These are phyloP conservation scores for Lycophotia porphyrea DNA, from an alignment of 2,888 invertebrate genomes.

Conservation along the genomic window DNA sequence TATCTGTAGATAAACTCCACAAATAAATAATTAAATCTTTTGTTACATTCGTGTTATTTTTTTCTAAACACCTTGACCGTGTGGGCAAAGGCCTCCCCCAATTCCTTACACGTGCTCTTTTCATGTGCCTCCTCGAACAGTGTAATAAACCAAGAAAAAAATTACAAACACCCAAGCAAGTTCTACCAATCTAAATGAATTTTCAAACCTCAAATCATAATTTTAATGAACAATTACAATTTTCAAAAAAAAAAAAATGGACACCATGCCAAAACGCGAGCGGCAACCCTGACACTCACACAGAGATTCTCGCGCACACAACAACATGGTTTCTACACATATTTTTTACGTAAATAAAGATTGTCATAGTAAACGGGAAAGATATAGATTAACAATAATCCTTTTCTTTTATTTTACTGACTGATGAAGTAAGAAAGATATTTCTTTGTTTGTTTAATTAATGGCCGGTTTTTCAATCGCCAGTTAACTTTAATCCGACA, in stretches of 20 bases:
- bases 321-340: constrained; percentile 72
- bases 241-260: constrained; percentile 23
- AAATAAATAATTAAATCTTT: not conserved
- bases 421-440: not conserved
- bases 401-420: constrained; percentile 32
- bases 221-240: not conserved
- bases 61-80: no score
- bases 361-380: constrained; percentile 73
- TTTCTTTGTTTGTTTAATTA: not conserved
- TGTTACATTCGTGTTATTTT: not conserved
- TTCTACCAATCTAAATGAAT: not conserved
- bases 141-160: not conserved
- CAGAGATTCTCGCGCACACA: constrained; percentile 68
- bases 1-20: not conserved
- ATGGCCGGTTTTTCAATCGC: no score
- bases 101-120: no score
- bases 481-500: no score
- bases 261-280: constrained; percentile 19
- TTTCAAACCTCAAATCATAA: not conserved
- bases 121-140: no score
- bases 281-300: constrained; percentile 74
- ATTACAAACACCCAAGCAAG: not conserved
- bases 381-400: constrained; percentile 58
- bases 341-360: constrained; percentile 85
- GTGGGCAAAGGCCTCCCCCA: no score